Percentiles rank a stretch among this genome's conserved stretches.
These are phyloP conservation scores for Rhopalosiphum nymphaeae DNA, from an alignment of 2,888 invertebrate genomes.

Conservation along the genomic window DNA sequence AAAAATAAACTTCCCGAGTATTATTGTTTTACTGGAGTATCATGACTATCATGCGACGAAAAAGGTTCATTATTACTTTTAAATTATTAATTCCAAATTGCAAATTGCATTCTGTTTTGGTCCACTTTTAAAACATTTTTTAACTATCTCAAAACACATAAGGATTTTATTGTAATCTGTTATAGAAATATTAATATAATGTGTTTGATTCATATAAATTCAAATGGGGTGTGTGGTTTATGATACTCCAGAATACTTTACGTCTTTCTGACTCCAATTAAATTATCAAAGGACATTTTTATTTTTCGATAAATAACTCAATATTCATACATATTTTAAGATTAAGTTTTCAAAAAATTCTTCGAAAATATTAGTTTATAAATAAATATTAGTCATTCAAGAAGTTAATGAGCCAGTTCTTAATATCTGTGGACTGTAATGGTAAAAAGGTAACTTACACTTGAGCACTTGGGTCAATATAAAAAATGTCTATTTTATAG, in stretches of 20 bases:
- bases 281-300: not conserved
- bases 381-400: too few species aligned
- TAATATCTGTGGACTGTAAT: not conserved
- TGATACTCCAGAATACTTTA: not conserved
- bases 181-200: too few species aligned
- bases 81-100: too few species aligned
- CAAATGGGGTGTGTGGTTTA: too few species aligned
- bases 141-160: not conserved
- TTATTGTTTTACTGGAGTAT: not conserved
- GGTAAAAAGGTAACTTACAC: not conserved
- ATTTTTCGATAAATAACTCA: not conserved
- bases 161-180: not conserved
- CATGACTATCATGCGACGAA: too few species aligned
- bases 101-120: not conserved
- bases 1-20: not conserved
- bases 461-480: not conserved
- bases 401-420: not conserved
- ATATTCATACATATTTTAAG: not conserved
- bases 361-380: too few species aligned
- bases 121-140: not conserved
- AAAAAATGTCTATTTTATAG: too few species aligned
- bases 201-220: too few species aligned
- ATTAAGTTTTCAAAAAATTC: not conserved
- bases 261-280: not conserved
- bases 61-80: not conserved